Percentiles rank a stretch among this genome's conserved stretches.
phyloP scores from a whole-genome alignment of 2,113 vertebrate species.

The Microtus oregoni region DNA sequence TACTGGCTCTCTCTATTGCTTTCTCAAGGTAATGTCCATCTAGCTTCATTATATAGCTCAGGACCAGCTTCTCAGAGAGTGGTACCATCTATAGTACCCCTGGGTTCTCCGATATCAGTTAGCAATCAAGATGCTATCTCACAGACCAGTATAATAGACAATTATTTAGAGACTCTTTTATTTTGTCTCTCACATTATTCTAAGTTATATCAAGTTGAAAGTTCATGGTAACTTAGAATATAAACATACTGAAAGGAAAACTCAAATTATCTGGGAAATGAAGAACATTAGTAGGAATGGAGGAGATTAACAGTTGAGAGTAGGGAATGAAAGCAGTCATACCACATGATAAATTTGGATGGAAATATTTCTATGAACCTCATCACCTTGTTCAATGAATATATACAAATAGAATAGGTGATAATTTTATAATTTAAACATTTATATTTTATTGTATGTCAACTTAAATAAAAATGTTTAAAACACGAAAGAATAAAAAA shows the following conservation, averaged over 20 bases:
- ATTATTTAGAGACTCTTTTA: background rate
- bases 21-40: too few species aligned
- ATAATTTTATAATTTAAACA: background rate
- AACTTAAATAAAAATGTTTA: background rate
- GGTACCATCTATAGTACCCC: background rate
- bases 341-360: background rate
- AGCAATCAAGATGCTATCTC: background rate
- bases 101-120: background rate
- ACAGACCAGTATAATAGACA: background rate
- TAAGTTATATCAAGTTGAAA: background rate
- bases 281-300: background rate
- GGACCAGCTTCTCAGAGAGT: background rate
- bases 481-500: background rate
- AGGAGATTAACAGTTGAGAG: background rate
- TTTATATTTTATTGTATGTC: background rate
- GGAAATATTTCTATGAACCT: background rate
- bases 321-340: background rate
- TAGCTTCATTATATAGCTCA: background rate
- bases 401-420: background rate
- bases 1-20: background rate
- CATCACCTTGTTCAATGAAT: background rate
- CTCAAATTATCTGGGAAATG: background rate
- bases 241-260: background rate
- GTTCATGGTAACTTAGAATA: background rate
- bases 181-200: background rate